A percentile compares a stretch with the other conserved stretches of the same genome.
Evolutionary conservation across 2,113 vertebrate species (phyloP).

Genomic region (Otolemur garnettii): DNA sequence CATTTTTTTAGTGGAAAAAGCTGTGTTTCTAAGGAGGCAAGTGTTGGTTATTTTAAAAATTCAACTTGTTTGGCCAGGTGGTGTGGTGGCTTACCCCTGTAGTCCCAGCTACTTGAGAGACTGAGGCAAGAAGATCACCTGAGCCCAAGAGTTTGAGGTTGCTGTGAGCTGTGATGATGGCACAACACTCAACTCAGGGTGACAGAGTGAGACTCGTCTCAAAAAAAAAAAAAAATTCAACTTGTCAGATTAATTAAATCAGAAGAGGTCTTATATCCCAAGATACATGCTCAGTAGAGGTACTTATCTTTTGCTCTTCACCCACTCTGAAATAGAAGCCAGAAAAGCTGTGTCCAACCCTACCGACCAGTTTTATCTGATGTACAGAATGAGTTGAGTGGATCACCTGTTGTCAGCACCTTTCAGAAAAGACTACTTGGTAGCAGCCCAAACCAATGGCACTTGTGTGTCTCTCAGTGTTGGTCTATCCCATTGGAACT

Average conservation of each 20-base stretch:
- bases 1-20: background rate
- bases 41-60: background rate
- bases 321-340: background rate
- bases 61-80: background rate
- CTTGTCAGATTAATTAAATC: slow-evolving; percentile 27
- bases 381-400: background rate
- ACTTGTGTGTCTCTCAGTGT: background rate
- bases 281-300: background rate
- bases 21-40: background rate
- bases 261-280: background rate
- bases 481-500: background rate
- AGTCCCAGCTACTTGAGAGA: too few species aligned
- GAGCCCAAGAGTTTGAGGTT: too few species aligned
- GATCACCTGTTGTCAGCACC: background rate
- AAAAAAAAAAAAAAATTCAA: background rate
- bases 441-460: background rate
- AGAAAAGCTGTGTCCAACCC: background rate
- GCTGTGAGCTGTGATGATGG: too few species aligned
- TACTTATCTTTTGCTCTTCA: slow-evolving; percentile 32
- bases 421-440: background rate
- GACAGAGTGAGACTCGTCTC: too few species aligned
- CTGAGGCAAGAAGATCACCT: too few species aligned
- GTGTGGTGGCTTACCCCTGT: too few species aligned
- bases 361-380: background rate
- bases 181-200: too few species aligned